Evolutionary conservation across 2,888 invertebrate species (phyloP), one percentile per base, ranked within the genome.

Genomic region (Poecilus cupreus): DNA sequence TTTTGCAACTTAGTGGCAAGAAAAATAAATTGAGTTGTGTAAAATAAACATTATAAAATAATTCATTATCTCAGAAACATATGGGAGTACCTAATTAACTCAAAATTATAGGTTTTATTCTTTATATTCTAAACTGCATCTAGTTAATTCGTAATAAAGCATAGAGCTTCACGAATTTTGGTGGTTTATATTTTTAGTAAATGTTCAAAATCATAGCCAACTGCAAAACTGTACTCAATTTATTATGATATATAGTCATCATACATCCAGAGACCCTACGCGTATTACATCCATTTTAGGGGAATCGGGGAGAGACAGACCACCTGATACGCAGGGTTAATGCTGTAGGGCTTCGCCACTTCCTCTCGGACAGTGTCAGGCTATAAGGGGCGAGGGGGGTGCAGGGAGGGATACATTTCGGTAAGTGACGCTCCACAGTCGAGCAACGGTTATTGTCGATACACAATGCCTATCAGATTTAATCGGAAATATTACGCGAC

Each of bases 401-500:
- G n/a, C 5, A 26, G 60, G 24, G 18, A 16, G 8, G 6, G 54
- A 54, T 16, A 54, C 54, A 22, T 54, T 54, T 54, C 16, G 54
- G 54, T 20, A 70, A 37, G 70, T 70, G 70, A 32, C 32, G 32
- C 32, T 32, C 43, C 43, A 46, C 72, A 46, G 46, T n/a, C 72
- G 46, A 46, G 39, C 24, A 57, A 22, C 39, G 60, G 54, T 39
- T 57, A 57, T 57, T 77, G 76, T 77, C 76, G 57, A 54, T 77
- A 76, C 75, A 76, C 75, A 76, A 76, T 76, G 51, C 51, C 32
- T 76, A 76, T 76, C 75, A 32, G 75, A 76, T 76, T 76, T 51
- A 76, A 76, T 76, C 75, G 75, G 75, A 54, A 76, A 76, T 76
- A 76, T 76, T 76, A 51, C 54, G 54, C 54, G 54, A 76, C 32